Conservation (phyloP, 2,888 invertebrate species). For the Tupiocoris notatus region DNA sequence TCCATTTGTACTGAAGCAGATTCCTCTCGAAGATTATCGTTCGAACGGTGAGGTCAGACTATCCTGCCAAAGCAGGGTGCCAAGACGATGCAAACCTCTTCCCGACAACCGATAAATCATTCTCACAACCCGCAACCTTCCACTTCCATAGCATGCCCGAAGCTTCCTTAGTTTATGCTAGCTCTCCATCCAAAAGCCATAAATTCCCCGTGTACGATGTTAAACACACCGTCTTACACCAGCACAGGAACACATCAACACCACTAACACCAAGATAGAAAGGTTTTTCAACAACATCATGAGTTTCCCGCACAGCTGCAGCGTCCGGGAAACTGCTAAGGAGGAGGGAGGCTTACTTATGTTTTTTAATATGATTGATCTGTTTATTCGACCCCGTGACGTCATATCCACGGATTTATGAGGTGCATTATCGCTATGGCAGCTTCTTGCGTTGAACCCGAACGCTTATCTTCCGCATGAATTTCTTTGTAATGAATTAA, state of each 20-base stretch:
- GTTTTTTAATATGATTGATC: slow-evolving; percentile 35
- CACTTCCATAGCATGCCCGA: background rate
- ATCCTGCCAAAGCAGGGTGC: background rate
- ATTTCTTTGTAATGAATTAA: no score
- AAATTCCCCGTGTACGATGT: slow-evolving; percentile 10
- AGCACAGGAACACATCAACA: background rate
- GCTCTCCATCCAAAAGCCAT: slow-evolving; percentile 21
- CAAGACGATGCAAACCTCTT: background rate
- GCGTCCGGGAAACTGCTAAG: no score
- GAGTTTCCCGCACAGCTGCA: background rate
- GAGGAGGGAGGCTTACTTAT: background rate
- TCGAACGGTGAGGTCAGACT: background rate
- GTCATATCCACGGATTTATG: slow-evolving; percentile 23
- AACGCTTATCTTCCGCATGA: background rate
- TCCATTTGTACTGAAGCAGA: no score
- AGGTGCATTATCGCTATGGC: slow-evolving; percentile 1
- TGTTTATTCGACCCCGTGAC: slow-evolving; percentile 23
- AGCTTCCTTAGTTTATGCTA: background rate
- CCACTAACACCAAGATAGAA: background rate
- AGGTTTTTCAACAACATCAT: background rate
- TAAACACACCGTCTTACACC: background rate
- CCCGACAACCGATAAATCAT: slow-evolving; percentile 28
- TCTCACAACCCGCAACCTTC: background rate
- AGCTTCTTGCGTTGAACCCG: background rate
- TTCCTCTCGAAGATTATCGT: background rate